A percentile compares a stretch with the other conserved stretches of the same genome.
These are phyloP conservation scores for Xyrichtys novacula DNA, from an alignment of 2,797 vertebrate genomes.

Conservation along the genomic window DNA sequence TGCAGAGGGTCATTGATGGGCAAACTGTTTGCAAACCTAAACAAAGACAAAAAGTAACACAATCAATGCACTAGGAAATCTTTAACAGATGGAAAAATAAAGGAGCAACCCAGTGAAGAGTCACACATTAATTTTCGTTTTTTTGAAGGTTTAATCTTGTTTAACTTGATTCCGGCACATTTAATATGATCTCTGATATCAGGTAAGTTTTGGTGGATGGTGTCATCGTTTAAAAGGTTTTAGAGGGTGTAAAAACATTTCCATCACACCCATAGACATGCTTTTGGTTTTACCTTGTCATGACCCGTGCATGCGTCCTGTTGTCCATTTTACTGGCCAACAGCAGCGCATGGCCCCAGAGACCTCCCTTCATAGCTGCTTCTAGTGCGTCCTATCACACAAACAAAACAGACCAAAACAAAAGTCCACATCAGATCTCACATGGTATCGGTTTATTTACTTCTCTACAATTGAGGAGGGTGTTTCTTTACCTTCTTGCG, in stretches of 20 bases:
- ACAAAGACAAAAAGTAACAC: slow-evolving; percentile 2
- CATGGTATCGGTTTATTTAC: neutral
- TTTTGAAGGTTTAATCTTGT: too few relatives aligned
- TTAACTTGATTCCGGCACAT: too few relatives aligned
- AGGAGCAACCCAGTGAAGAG: neutral
- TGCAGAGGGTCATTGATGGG: slow-evolving; percentile 99
- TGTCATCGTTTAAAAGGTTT: too few relatives aligned
- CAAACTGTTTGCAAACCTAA: slow-evolving; percentile 97
- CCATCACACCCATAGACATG: too few relatives aligned
- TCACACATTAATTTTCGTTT: too few relatives aligned
- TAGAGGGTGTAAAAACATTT: too few relatives aligned
- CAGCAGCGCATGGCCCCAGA: slow-evolving; percentile 97
- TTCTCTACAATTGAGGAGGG: neutral
- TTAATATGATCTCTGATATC: too few relatives aligned
- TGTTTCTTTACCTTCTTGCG: slow-evolving; percentile 90
- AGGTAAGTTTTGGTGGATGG: too few relatives aligned
- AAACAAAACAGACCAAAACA: slow-evolving; percentile 18
- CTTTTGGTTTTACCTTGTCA: slow-evolving; percentile 95
- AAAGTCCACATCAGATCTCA: slow-evolving; percentile 3
- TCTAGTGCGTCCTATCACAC: slow-evolving; percentile 92
- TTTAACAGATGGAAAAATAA: neutral
- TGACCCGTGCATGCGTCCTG: slow-evolving; percentile 95
- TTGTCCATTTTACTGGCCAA: slow-evolving; percentile 99
- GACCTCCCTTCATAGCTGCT: slow-evolving; percentile 96
- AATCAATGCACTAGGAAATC: too few relatives aligned